A percentile compares a stretch with the other conserved stretches of the same genome.
phyloP scores from a whole-genome alignment of 1,140 invertebrate genomes.

The Drosophila bocqueti region DNA sequence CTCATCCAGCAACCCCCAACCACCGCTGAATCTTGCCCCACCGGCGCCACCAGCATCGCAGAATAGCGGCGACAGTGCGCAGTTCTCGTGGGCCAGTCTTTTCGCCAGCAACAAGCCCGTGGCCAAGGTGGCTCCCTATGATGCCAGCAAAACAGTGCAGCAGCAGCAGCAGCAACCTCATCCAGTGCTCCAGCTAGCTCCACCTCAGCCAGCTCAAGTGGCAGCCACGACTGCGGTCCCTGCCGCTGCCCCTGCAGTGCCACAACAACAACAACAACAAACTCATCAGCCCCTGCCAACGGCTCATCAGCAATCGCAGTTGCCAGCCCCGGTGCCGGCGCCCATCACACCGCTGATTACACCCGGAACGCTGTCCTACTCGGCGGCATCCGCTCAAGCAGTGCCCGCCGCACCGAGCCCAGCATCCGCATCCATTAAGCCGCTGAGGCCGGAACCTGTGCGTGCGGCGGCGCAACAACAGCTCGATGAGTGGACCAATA shows the following conservation, averaged over 20 bases:
- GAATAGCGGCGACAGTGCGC: slow-evolving; percentile 60
- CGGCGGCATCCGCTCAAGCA: slow-evolving; percentile 81
- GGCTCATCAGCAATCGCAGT: slow-evolving; percentile 66
- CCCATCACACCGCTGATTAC: slow-evolving; percentile 70
- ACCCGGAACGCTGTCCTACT: slow-evolving; percentile 81
- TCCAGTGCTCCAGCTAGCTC: slow-evolving; percentile 38
- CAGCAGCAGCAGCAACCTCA: slow-evolving; percentile 27
- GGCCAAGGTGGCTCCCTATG: slow-evolving; percentile 87
- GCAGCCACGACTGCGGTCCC: background rate
- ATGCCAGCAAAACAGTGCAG: slow-evolving; percentile 77
- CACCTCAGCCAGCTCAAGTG: slow-evolving; percentile 33
- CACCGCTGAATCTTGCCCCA: slow-evolving; percentile 64
- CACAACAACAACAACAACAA: slow-evolving; percentile 11
- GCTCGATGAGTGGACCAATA: slow-evolving; percentile 77
- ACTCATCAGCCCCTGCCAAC: slow-evolving; percentile 24
- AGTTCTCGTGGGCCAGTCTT: slow-evolving; percentile 68
- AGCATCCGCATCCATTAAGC: slow-evolving; percentile 47
- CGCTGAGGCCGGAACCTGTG: slow-evolving; percentile 43
- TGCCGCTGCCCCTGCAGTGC: background rate
- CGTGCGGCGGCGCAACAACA: slow-evolving; percentile 60
- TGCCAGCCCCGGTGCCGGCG: slow-evolving; percentile 65
- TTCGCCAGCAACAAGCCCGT: slow-evolving; percentile 86
- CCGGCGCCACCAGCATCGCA: slow-evolving; percentile 68
- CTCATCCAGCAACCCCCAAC: slow-evolving; percentile 37
- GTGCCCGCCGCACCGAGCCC: slow-evolving; percentile 48